These are phyloP conservation scores for Aurelia sp. DNA, from an alignment of 30 jellyfish, hydroid and myxozoan species.

Conservation along the genomic window DNA sequence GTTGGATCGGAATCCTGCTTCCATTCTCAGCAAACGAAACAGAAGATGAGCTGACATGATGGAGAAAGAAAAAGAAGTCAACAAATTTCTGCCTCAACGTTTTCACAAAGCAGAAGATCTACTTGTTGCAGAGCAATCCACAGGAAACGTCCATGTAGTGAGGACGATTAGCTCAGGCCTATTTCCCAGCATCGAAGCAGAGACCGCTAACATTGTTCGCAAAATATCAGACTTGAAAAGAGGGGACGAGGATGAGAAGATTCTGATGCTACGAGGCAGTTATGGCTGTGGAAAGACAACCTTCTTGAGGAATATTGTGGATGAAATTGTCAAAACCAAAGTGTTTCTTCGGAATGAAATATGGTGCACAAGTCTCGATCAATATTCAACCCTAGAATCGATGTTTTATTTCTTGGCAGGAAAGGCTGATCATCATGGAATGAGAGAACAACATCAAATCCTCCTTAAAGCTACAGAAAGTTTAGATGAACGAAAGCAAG, in stretches of 20 bases:
- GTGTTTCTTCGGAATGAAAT: not conserved
- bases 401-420: conserved; percentile 17
- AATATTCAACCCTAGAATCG: conserved; percentile 20
- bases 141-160: too few relatives aligned
- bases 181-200: not conserved
- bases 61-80: not conserved
- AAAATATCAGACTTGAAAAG: not conserved
- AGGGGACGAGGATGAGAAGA: not conserved
- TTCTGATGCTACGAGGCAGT: conserved; percentile 27
- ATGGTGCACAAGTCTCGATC: conserved; percentile 9
- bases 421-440: conserved; percentile 48
- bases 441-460: conserved; percentile 16
- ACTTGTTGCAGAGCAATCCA: too few relatives aligned
- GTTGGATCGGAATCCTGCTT: too few relatives aligned
- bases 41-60: too few relatives aligned
- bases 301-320: not conserved
- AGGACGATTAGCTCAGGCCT: too few relatives aligned
- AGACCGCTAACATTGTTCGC: not conserved
- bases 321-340: not conserved
- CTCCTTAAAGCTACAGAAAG: conserved; percentile 1
- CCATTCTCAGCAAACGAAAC: too few relatives aligned
- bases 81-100: not conserved
- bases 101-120: too few relatives aligned
- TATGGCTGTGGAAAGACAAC: conserved; percentile 51
- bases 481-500: conserved; percentile 3